Base-by-base conservation (phyloP, 2,797 vertebrate genomes). In the Tadarida brasiliensis region DNA sequence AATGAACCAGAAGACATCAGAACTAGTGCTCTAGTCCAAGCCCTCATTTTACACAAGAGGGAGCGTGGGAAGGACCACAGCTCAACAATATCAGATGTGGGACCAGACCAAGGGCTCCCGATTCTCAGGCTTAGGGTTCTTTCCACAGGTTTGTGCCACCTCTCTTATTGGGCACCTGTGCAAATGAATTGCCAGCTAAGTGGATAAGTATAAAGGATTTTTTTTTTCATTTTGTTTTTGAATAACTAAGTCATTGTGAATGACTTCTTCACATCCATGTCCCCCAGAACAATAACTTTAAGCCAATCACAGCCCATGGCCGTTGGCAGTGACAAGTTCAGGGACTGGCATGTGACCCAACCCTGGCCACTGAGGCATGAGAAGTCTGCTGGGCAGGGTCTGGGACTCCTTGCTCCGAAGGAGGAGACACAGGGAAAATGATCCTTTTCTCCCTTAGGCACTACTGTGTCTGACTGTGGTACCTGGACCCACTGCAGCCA, bases 201-300 rank as follows among this genome's bases (percentile, higher is more conserved):
- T 88, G 70, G 44, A 11, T 19, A 85, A 56, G 26, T 44, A 63
- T 1, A 59, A 54, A 71, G 28, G 2, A 51, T 24, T 57, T 76
- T 65, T 76, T 47, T 73, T 77, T 15, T 56, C 3, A 26, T 80
- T 91, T 88, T 61, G 20, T 85, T 77, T 80, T 57, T 35, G 22
- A 93, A 57, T 78, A 91, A 90, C 26, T 51, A 87, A 70, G 24
- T 84, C 54, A 81, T 33, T 56, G 59, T 92, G 59, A 44, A n/a
- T 51, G 56, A 70, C 20, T 71, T 95, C 33, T n/a, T 78, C 22
- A 61, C 47, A 85, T 19, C 12, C 17, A 15, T 10, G 12, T 19
- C 47, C 19, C 67, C 7, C 28, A 81, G 71, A 61, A 67, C 49
- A 57, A 91, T 76, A 71, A 17, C 61, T 88, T 88, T 68, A 73